A percentile compares a stretch with the other conserved stretches of the same genome.
Conservation (phyloP, 2,113 vertebrate species). For the Thalassoma bifasciatum region DNA sequence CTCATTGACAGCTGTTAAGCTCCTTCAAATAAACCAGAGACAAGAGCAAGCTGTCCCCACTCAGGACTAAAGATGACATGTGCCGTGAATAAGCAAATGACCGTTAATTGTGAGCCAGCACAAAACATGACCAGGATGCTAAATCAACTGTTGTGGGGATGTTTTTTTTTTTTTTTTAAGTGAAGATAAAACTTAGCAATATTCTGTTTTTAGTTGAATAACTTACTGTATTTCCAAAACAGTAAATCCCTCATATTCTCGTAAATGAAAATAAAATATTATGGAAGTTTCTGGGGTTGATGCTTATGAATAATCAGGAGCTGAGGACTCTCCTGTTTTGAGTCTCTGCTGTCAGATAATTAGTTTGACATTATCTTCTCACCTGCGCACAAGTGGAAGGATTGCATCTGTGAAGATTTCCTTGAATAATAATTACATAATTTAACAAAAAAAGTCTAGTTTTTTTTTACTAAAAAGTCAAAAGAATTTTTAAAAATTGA, state of each 20-base stretch:
- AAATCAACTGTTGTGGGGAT: slow-evolving; percentile 7
- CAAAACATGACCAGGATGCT: slow-evolving; percentile 38
- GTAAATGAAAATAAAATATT: slow-evolving; percentile 41
- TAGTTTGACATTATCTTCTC: slow-evolving; percentile 76
- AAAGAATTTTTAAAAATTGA: neutral
- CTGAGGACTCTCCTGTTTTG: slow-evolving; percentile 56
- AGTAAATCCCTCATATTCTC: slow-evolving; percentile 13
- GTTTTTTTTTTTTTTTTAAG: slow-evolving; percentile 28
- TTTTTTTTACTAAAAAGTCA: neutral
- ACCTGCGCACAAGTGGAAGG: slow-evolving; percentile 65
- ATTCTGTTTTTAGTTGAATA: slow-evolving; percentile 27
- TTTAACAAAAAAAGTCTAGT: neutral
- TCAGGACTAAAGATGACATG: slow-evolving; percentile 65
- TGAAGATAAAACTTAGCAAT: slow-evolving; percentile 9
- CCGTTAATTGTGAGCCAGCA: slow-evolving; percentile 3
- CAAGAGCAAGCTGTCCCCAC: slow-evolving; percentile 73
- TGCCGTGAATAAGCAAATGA: slow-evolving; percentile 63
- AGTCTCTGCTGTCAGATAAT: slow-evolving; percentile 65
- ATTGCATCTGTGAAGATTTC: slow-evolving; percentile 20
- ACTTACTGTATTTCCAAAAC: slow-evolving; percentile 33
- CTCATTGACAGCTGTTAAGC: slow-evolving; percentile 77
- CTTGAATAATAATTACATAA: slow-evolving; percentile 15
- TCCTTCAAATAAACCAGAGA: slow-evolving; percentile 67
- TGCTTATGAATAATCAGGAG: slow-evolving; percentile 70
- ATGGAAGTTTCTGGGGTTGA: slow-evolving; percentile 33